Percentiles rank a stretch among this genome's conserved stretches.
Evolutionary conservation across 1,140 invertebrate genomes (phyloP).

Genomic region (Drosophila kikkawai): DNA sequence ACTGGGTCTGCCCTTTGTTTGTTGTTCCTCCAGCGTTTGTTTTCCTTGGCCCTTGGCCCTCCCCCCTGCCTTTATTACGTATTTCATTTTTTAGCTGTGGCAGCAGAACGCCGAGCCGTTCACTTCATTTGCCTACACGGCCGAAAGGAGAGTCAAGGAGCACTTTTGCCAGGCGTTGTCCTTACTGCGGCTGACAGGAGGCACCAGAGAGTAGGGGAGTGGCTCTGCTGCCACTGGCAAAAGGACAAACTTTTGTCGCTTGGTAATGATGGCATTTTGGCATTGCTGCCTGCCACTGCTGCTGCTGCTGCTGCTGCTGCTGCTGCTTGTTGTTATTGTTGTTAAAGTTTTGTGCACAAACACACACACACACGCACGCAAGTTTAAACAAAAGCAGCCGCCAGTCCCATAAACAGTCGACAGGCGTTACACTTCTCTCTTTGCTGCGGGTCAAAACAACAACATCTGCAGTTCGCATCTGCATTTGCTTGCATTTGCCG

Average conservation of each 20-base stretch:
- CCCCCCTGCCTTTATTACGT: slow-evolving; percentile 44
- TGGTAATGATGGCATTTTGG: slow-evolving; percentile 83
- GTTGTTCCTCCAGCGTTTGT: slow-evolving; percentile 35
- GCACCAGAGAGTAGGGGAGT: neutral
- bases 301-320: neutral
- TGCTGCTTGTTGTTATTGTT: slow-evolving; percentile 55
- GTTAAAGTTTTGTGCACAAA: slow-evolving; percentile 64
- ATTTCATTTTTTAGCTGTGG: slow-evolving; percentile 58
- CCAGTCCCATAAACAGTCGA: slow-evolving; percentile 83
- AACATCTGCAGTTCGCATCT: slow-evolving; percentile 40
- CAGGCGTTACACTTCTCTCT: slow-evolving; percentile 65
- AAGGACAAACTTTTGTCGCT: slow-evolving; percentile 83
- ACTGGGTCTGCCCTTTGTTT: slow-evolving; percentile 66
- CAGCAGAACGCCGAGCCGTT: slow-evolving; percentile 48
- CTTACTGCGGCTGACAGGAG: slow-evolving; percentile 54
- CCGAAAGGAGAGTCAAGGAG: slow-evolving; percentile 63
- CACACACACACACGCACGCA: slow-evolving; percentile 53
- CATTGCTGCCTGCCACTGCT: slow-evolving; percentile 45
- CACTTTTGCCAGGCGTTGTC: slow-evolving; percentile 38
- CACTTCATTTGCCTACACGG: slow-evolving; percentile 81
- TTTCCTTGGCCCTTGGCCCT: neutral
- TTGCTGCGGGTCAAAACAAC: slow-evolving; percentile 56
- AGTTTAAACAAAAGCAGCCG: slow-evolving; percentile 83
- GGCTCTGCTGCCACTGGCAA: slow-evolving; percentile 27
- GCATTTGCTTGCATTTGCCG: slow-evolving; percentile 9